These are phyloP conservation scores for Octodonta nipae DNA, from an alignment of 2,888 invertebrate genomes.

Conservation along the genomic window DNA sequence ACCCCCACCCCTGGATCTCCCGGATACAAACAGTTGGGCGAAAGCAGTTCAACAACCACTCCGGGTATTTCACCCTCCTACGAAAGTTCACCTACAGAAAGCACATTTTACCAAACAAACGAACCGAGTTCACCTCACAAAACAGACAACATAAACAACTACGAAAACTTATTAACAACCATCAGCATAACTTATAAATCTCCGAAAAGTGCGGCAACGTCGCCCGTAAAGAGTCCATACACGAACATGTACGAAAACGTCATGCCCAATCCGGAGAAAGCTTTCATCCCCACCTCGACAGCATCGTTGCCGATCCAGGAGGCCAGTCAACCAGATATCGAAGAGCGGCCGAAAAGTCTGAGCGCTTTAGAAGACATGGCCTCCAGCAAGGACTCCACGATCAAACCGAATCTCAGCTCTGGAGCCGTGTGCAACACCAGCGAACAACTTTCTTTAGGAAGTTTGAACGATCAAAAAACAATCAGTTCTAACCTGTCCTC, in stretches of 20 bases:
- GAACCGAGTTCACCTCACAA: conserved; percentile 10
- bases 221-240: conserved; percentile 19
- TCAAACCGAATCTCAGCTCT: conserved; percentile 25
- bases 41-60: conserved; percentile 29
- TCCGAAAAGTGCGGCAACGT: conserved; percentile 36
- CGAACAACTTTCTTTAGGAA: conserved; percentile 21
- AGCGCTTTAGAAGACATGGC: conserved; percentile 28
- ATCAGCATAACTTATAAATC: conserved; percentile 61
- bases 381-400: conserved; percentile 16
- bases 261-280: conserved; percentile 41
- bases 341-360: conserved; percentile 30
- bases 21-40: conserved; percentile 28
- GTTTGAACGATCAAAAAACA: conserved; percentile 20
- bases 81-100: conserved; percentile 17
- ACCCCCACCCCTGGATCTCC: conserved; percentile 32
- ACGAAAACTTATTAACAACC: conserved; percentile 47
- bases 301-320: conserved; percentile 45
- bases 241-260: conserved; percentile 44
- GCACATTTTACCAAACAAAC: conserved; percentile 17
- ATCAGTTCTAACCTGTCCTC: conserved; percentile 24
- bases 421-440: conserved; percentile 26
- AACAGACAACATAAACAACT: conserved; percentile 15
- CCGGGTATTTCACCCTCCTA: conserved; percentile 27
- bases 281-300: conserved; percentile 41
- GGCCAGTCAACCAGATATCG: conserved; percentile 40